Evolutionary conservation across 2,113 vertebrate species (phyloP).

Genomic region (Cettia cetti): DNA sequence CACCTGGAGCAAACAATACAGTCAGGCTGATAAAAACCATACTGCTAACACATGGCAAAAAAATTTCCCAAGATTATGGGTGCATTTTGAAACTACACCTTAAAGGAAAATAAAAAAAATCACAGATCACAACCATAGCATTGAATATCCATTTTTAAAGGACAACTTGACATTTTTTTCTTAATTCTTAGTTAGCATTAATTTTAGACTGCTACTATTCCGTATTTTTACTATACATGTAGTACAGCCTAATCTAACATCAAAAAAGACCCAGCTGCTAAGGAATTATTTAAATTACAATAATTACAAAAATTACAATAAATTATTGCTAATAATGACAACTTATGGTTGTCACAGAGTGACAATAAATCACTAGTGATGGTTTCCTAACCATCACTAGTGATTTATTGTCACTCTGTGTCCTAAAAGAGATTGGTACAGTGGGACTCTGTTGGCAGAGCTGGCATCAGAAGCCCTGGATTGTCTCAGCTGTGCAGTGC

Average conservation of each 20-base stretch:
- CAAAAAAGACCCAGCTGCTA: not conserved
- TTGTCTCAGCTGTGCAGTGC: not conserved
- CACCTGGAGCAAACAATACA: slow-evolving; percentile 72
- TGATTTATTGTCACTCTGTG: not conserved
- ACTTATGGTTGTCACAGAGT: too few species aligned
- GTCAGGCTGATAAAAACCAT: not conserved
- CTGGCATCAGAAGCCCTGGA: not conserved
- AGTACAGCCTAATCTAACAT: not conserved
- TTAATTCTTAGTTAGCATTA: not conserved
- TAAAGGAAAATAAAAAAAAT: not conserved
- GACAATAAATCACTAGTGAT: too few species aligned
- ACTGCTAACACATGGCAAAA: not conserved
- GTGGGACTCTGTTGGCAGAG: not conserved
- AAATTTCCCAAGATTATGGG: not conserved
- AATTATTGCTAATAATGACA: not conserved
- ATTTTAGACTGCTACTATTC: not conserved
- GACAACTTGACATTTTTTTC: not conserved
- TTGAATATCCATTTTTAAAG: not conserved
- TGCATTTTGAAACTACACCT: not conserved
- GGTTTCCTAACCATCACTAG: not conserved
- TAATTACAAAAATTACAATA: not conserved
- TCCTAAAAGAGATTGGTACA: not conserved
- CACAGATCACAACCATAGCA: fast-evolving
- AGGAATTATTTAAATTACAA: not conserved
- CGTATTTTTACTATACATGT: not conserved